Evolutionary conservation across 2,113 vertebrate species (phyloP).

Genomic region (Okapia johnstoni): DNA sequence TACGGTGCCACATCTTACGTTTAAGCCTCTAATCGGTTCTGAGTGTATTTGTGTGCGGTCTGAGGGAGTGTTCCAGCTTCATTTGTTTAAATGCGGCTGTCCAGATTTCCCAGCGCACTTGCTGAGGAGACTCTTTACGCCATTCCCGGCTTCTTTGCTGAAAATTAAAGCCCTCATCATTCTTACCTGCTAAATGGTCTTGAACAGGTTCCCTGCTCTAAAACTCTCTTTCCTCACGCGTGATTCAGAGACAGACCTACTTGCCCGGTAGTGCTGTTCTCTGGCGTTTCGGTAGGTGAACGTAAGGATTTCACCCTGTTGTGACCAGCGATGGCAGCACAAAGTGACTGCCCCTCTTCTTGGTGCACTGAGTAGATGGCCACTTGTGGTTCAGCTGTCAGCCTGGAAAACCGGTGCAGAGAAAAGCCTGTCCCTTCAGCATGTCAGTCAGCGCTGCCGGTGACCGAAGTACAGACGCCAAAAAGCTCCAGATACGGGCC

Average conservation of each 20-base stretch:
- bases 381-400: background rate
- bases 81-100: background rate
- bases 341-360: background rate
- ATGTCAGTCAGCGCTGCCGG: background rate
- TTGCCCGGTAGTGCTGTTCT: background rate
- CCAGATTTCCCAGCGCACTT: too few species aligned
- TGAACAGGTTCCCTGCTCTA: background rate
- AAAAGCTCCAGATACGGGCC: background rate
- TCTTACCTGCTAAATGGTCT: background rate
- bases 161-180: background rate
- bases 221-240: background rate
- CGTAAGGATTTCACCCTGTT: background rate
- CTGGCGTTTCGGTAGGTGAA: background rate
- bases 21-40: background rate
- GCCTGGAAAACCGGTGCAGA: background rate
- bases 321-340: too few species aligned
- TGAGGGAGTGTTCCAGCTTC: background rate
- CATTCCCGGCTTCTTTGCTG: background rate
- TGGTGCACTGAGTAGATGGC: background rate
- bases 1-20: background rate
- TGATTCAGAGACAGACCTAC: background rate
- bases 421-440: background rate
- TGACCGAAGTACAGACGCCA: background rate
- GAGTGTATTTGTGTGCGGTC: background rate
- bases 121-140: background rate